Percentiles rank a stretch among this genome's conserved stretches.
phyloP scores from a whole-genome alignment of 1,140 invertebrate species.

The Nasonia giraulti region DNA sequence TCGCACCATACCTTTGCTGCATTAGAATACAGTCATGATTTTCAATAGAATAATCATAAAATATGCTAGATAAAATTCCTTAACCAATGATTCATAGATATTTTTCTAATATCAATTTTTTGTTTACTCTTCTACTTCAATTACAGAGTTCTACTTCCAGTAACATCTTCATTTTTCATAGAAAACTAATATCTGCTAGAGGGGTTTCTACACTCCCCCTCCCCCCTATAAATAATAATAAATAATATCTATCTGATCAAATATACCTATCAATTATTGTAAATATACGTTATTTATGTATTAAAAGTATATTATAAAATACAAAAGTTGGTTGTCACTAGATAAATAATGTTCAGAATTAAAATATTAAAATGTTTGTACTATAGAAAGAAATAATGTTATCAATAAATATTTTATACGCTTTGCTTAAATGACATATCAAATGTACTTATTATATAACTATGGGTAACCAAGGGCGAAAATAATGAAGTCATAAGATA shows the following conservation, averaged over 20 bases:
- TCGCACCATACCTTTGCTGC: too few relatives aligned
- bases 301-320: background rate
- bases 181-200: conserved; percentile 3
- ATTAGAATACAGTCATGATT: too few relatives aligned
- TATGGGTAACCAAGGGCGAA: conserved; percentile 15
- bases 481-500: conserved; percentile 46
- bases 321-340: background rate
- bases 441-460: conserved; percentile 23
- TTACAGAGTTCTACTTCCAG: conserved; percentile 66
- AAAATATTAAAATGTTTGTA: background rate
- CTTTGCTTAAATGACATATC: background rate
- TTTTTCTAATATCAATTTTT: conserved; percentile 65
- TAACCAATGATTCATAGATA: conserved; percentile 61
- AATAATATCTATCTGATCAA: background rate
- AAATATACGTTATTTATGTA: conserved; percentile 12
- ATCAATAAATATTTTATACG: conserved; percentile 3
- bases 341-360: background rate
- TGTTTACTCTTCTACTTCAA: conserved; percentile 67
- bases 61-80: conserved; percentile 56
- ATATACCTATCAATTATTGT: conserved; percentile 8
- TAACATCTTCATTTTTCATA: conserved; percentile 51
- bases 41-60: too few relatives aligned
- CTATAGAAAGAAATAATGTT: background rate
- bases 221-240: too few relatives aligned
- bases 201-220: too few relatives aligned